Evolutionary conservation across 2,113 vertebrate species (phyloP), one percentile per base, ranked within the genome.

Genomic region (Irena cyanogastra): DNA sequence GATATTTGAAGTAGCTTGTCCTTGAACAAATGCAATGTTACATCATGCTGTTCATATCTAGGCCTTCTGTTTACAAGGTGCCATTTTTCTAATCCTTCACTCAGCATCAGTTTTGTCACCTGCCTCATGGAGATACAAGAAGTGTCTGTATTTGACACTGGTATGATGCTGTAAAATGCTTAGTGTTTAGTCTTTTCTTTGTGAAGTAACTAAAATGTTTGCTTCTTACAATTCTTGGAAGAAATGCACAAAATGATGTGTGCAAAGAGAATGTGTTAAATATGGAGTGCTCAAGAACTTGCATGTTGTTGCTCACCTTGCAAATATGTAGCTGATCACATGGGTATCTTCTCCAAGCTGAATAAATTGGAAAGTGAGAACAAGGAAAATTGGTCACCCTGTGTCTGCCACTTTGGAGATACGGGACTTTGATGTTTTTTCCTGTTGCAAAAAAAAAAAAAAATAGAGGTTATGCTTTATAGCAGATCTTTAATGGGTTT

Each of bases 1-100:
- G 47, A 44, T 47, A 41, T 92, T 91, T 75, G 87, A 90, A 93
- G 71, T 70, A 83, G 59, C 24, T 77, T 95, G 93, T 69, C 93
- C 90, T 95, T 92, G 83, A 93, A 52, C 56, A 66, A 77, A 42
- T 66, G 50, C 64, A 79, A 3, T 37, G 30, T 93, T 93, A 30
- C 64, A 57, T 94, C 42, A 63, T 82, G 54, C 57, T 66, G 83
- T 63, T 53, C 68, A 42, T 79, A 83, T 50, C 72, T 56, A 39
- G 79, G 61, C 10, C 53, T 87, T 49, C 90, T 5, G 0, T 50
- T 88, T 52, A 27, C 10, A 42, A 33, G 49, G 15, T 84, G 83
- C 23, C n/a, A 11, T 64, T 95, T 68, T 94, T 82, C n/a, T 41
- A 28, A 24, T 52, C 54, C 15, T 81, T 91, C 49, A 20, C 21